These are phyloP conservation scores for Masticophis lateralis DNA, from an alignment of 2,797 vertebrate genomes.

Conservation along the genomic window DNA sequence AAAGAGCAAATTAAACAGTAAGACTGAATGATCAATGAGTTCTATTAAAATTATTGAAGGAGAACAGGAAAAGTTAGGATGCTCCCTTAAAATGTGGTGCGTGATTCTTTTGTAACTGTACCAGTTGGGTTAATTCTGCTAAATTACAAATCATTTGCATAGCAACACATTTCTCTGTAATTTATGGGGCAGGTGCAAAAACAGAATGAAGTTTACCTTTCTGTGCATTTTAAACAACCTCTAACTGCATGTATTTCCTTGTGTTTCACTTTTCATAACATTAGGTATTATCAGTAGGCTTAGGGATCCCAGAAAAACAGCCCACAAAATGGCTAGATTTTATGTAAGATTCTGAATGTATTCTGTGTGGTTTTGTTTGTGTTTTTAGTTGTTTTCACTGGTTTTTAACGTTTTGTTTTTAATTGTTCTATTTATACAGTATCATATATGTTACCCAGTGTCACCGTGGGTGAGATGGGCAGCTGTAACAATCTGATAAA, in stretches of 20 bases:
- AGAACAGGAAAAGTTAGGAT: background rate
- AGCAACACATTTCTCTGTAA: constrained; percentile 58
- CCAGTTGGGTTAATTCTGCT: constrained; percentile 44
- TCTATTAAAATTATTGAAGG: background rate
- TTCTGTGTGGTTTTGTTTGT: background rate
- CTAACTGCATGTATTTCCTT: background rate
- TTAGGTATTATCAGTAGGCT: background rate
- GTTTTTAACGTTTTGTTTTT: background rate
- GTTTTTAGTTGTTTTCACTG: background rate
- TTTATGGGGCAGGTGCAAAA: constrained; percentile 50
- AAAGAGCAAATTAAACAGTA: background rate
- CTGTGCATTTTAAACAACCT: constrained; percentile 50
- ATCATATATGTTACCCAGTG: background rate
- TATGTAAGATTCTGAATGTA: background rate
- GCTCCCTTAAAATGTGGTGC: constrained; percentile 27
- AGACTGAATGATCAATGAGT: constrained; percentile 16
- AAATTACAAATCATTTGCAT: constrained; percentile 51
- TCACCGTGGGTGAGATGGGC: background rate
- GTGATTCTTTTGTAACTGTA: constrained; percentile 4
- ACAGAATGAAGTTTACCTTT: constrained; percentile 25
- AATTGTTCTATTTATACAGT: background rate
- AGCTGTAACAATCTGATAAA: background rate
- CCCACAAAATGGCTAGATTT: background rate
- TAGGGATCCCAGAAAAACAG: background rate
- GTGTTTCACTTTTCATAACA: background rate